These are phyloP conservation scores for Antitype chi DNA, from an alignment of 2,888 invertebrate genomes.

Conservation along the genomic window DNA sequence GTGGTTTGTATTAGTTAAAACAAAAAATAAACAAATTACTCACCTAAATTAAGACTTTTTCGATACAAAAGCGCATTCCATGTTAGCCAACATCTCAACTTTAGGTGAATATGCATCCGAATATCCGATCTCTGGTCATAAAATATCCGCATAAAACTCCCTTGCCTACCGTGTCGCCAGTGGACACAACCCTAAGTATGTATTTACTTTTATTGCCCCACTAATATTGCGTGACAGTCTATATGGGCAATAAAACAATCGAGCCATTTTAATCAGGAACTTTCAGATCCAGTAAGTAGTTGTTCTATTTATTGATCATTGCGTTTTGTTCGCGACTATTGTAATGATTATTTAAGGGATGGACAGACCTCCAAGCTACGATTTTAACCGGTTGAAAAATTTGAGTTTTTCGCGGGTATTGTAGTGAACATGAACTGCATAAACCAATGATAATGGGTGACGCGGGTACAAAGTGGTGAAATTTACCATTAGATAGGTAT, in stretches of 20 bases:
- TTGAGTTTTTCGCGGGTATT: not conserved
- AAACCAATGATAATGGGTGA: not conserved
- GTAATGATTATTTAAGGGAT: not conserved
- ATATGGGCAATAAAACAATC: slow-evolving; percentile 49
- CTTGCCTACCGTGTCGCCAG: not conserved
- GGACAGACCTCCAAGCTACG: not conserved
- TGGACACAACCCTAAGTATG: not conserved
- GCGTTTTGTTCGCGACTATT: slow-evolving; percentile 9
- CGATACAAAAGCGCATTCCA: too few relatives aligned
- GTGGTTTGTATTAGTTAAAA: too few relatives aligned
- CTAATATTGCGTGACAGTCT: slow-evolving; percentile 33
- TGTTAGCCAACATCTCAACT: too few relatives aligned
- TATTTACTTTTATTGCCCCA: slow-evolving; percentile 36
- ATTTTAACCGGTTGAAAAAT: not conserved
- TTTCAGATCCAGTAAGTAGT: slow-evolving; percentile 33
- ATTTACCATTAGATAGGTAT: not conserved
- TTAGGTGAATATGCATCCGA: too few relatives aligned
- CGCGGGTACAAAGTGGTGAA: not conserved
- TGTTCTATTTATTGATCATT: slow-evolving; percentile 35
- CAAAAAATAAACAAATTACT: too few relatives aligned
- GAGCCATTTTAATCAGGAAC: slow-evolving; percentile 53
- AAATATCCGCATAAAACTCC: not conserved
- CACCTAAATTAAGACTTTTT: too few relatives aligned
- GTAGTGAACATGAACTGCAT: not conserved
- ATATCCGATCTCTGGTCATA: too few relatives aligned